phyloP scores from a whole-genome alignment of 2,113 vertebrate species.

The Scatophagus argus region DNA sequence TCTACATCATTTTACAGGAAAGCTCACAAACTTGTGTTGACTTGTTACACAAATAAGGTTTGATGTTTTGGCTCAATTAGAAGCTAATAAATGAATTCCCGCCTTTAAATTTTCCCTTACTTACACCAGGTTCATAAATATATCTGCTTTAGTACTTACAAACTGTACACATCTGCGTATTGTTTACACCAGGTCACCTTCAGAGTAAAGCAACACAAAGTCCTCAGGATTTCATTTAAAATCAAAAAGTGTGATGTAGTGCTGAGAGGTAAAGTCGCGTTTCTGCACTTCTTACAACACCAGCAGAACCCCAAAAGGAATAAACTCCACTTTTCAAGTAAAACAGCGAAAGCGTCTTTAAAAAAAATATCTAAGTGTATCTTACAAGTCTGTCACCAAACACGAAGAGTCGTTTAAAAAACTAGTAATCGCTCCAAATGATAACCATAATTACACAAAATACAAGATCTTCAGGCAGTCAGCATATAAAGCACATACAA shows the following conservation, averaged over 20 bases:
- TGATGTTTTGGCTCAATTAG: background rate
- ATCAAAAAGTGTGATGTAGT: constrained; percentile 14
- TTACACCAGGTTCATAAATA: constrained; percentile 67
- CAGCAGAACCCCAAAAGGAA: constrained; percentile 46
- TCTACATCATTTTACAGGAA: background rate
- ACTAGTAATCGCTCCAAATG: constrained; percentile 17
- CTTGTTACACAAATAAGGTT: background rate
- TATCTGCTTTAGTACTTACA: constrained; percentile 59
- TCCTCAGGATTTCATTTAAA: no score
- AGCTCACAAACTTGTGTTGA: background rate
- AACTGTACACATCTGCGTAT: constrained; percentile 57
- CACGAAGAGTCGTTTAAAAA: constrained; percentile 41
- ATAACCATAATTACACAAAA: constrained; percentile 44
- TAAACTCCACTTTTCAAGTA: constrained; percentile 63
- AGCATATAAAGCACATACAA: constrained; percentile 20
- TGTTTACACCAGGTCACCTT: constrained; percentile 29
- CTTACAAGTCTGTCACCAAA: constrained; percentile 45
- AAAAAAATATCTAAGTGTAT: constrained; percentile 41
- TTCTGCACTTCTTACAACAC: constrained; percentile 16
- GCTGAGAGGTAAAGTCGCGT: constrained; percentile 31
- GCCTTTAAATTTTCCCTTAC: constrained; percentile 1
- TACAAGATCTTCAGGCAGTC: constrained; percentile 38
- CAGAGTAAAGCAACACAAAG: constrained; percentile 4
- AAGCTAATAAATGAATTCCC: background rate
- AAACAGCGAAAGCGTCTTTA: constrained; percentile 47